Percentiles rank a stretch among this genome's conserved stretches.
Evolutionary conservation across 2,113 vertebrate genomes (phyloP).

Genomic region (Isurus oxyrinchus): DNA sequence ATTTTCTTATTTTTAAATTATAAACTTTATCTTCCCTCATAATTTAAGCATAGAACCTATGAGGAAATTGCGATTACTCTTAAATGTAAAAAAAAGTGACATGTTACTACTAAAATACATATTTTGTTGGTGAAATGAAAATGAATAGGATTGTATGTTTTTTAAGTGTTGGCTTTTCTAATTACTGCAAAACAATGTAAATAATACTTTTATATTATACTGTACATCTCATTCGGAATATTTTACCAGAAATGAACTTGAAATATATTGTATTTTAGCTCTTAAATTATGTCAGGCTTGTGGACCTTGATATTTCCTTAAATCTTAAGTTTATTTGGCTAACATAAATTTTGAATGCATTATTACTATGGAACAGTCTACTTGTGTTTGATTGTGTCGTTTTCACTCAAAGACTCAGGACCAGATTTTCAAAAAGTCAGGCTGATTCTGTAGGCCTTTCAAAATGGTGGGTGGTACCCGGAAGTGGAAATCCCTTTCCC

Average conservation of each 20-base stretch:
- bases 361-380: not conserved
- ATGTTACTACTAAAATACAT: not conserved
- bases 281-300: not conserved
- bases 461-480: not conserved
- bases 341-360: not conserved
- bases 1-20: not conserved
- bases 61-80: not conserved
- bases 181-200: not conserved
- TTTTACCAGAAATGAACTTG: slow-evolving; percentile 25
- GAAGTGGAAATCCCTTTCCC: not conserved
- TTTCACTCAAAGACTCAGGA: not conserved
- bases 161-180: not conserved
- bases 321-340: not conserved
- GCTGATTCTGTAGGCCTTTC: not conserved
- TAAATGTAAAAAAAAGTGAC: not conserved
- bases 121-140: not conserved
- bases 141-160: not conserved
- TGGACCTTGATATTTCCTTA: not conserved
- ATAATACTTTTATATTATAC: not conserved
- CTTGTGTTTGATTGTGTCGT: not conserved
- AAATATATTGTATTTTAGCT: slow-evolving; percentile 7
- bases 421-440: not conserved
- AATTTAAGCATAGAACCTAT: not conserved
- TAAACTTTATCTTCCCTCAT: not conserved
- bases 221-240: not conserved